Percentiles rank a stretch among this genome's conserved stretches.
Evolutionary conservation across 2,797 vertebrate species (phyloP).

Genomic region (Acridotheres tristis): DNA sequence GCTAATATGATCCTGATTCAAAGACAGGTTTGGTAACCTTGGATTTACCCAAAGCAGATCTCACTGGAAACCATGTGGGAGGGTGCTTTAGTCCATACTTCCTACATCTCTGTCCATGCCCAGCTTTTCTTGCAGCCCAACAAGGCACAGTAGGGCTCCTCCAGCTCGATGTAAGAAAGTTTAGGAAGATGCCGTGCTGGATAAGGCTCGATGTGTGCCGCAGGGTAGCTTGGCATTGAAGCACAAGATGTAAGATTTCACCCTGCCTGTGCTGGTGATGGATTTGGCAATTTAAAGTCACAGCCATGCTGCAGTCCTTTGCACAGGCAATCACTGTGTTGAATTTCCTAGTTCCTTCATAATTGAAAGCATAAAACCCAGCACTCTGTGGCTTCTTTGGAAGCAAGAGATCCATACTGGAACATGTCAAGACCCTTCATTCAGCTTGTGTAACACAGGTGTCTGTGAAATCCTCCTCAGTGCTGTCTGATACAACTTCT

Average conservation of each 20-base stretch:
- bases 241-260: neutral
- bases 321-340: neutral
- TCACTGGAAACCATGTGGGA: neutral
- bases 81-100: neutral
- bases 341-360: neutral
- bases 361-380: neutral
- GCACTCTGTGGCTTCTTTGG: neutral
- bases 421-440: rapidly evolving
- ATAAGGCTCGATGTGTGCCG: neutral
- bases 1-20: neutral
- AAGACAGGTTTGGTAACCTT: neutral
- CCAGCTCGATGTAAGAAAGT: neutral
- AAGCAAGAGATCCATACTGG: neutral
- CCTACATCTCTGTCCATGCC: neutral
- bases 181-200: neutral
- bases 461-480: neutral
- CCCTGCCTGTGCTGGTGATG: neutral
- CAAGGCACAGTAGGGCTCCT: neutral
- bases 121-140: neutral
- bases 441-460: neutral
- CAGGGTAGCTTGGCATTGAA: neutral
- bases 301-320: neutral
- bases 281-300: neutral
- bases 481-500: neutral
- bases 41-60: neutral